These are phyloP conservation scores for Manis javanica DNA, from an alignment of 2,797 vertebrate species.

Conservation along the genomic window DNA sequence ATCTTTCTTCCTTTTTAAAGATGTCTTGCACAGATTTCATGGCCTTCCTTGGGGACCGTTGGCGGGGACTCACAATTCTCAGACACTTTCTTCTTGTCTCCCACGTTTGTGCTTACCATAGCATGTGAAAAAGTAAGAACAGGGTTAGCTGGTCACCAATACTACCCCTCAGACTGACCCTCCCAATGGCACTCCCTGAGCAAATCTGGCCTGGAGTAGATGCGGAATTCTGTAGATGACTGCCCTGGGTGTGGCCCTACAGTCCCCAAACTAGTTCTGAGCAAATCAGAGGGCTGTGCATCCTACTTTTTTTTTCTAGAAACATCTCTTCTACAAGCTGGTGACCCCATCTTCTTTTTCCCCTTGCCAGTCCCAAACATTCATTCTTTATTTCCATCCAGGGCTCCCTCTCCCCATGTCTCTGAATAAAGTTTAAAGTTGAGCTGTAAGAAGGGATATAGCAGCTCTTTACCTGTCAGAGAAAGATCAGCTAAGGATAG, in stretches of 20 bases:
- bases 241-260: neutral
- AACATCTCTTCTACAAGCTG: constrained; percentile 68
- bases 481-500: constrained; percentile 85
- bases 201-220: neutral
- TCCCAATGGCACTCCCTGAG: no score
- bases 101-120: neutral
- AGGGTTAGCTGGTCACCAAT: neutral
- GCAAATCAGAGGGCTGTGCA: constrained; percentile 47
- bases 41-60: neutral
- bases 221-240: neutral
- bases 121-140: neutral
- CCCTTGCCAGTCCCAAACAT: constrained; percentile 43
- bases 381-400: constrained; percentile 71
- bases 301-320: constrained; percentile 10
- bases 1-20: neutral
- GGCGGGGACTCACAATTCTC: neutral
- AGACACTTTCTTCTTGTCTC: neutral
- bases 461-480: constrained; percentile 84
- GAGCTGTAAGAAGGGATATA: constrained; percentile 82
- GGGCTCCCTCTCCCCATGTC: constrained; percentile 44
- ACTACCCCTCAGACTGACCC: neutral
- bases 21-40: neutral
- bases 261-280: constrained; percentile 40
- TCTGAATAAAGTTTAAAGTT: constrained; percentile 83
- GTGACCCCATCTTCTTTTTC: constrained; percentile 43